Base-by-base conservation (phyloP, 2,888 invertebrate genomes). In the Scaptomyza cyrtandrae region DNA sequence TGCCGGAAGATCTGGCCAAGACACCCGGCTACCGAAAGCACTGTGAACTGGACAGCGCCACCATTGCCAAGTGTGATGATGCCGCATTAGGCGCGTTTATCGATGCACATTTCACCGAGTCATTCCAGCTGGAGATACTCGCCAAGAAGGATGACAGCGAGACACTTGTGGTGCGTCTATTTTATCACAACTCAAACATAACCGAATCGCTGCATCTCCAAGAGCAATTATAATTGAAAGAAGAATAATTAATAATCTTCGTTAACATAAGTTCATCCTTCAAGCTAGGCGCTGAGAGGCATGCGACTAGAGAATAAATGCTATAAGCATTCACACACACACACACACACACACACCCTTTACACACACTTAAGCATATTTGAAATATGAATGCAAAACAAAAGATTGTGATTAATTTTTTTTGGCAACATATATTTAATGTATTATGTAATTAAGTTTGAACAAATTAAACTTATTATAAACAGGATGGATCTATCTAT, bases 31-130 rank as follows among this genome's bases (percentile, higher is more conserved):
- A 94, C 6, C 94, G 95, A 0, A 93, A 93, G 68, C 94, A 94
- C 77, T 95, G 95, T 79, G 93, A 94, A 3, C 91, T 95, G n/a
- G 93, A 93, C 59, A 49, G 93, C 90, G 71, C 91, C 93, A 50
- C 93, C 53, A 91, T 93, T 3, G 94, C 95, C 1, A 92, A 93
- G 14, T 93, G 94, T 75, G 94, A 95, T 2, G 93, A 93, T 62
- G 91, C 93, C 7, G 94, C 93, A 71, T 95, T 96, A 86, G 93
- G 93, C 46, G 94, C 95, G 61, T 92, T 96, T 14, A 94, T 95
- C 0, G 94, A 94, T 0, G 94, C 94, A 46, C 95, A 95, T 16
- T 94, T 94, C 45, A 95, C 88, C 53, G 91, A 91, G 75, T 89
- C 89, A 90, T 92, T 92, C 90, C 91, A 92, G 78, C 78, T 91